Base-by-base conservation (phyloP, 1,140 invertebrate genomes). In the Scaptomyza montana region DNA sequence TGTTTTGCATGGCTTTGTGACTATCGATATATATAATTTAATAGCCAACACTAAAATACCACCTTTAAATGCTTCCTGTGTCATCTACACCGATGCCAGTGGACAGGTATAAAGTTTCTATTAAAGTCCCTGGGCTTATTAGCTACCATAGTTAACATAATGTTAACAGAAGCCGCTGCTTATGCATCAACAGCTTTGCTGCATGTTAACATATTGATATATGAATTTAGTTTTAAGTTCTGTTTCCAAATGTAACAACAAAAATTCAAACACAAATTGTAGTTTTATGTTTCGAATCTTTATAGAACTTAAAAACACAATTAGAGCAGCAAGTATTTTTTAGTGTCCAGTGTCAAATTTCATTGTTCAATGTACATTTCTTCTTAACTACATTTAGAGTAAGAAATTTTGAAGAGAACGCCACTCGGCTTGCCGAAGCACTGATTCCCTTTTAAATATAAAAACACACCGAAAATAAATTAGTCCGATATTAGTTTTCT, bases 1-100 rank as follows among this genome's bases (percentile, higher is more conserved):
- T 66, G 50, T 59, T 74, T 57, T 77, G 50, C 70, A 36, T 30
- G 51, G 53, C 46, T 54, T 51, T 54, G 13, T 62, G 50, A 55
- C 50, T 62, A 54, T 53, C 62, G 62, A 66, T 54, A 36, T 36
- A 36, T 36, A 36, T 41, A 63, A 60, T 56, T 61, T 60, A 43
- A 66, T 78, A 91, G 90, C 89, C 55, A 72, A 92, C 92, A 93
- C 92, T 93, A 92, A 92, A 94, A 94, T 97, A 92, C 95, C 96
- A 92, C 93, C 96, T 92, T 93, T 94, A 94, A 98, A 97, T 94
- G 96, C 96, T 94, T 95, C 96, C 93, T 97, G 96, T 95, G 96
- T 98, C 94, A 95, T 97, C 94, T 98, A 98, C 95, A 97, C 96
- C 94, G 97, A 98, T 94, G 96, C 96, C 93, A 96, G 97, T 94